Conservation (phyloP, 2,888 invertebrate species). For the Halictus quadricinctus region DNA sequence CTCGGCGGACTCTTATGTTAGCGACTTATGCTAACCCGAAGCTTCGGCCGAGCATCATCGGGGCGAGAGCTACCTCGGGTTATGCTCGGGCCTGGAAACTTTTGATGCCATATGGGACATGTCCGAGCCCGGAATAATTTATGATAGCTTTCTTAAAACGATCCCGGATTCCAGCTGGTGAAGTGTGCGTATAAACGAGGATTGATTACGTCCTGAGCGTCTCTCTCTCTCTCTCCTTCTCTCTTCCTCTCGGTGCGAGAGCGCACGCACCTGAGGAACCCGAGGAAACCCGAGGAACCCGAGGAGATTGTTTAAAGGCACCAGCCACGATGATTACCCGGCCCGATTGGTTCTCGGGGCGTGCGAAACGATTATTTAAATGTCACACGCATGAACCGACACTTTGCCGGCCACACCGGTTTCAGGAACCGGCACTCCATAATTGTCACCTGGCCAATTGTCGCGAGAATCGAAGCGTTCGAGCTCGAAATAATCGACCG, state of each 20-base stretch:
- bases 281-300: no score
- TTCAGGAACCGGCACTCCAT: background rate
- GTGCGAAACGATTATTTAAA: slow-evolving; percentile 60
- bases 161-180: slow-evolving; percentile 54
- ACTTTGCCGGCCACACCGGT: background rate
- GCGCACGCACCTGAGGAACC: slow-evolving; percentile 33
- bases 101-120: slow-evolving; percentile 57
- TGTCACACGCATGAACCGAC: slow-evolving; percentile 24
- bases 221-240: background rate
- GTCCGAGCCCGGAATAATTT: slow-evolving; percentile 61
- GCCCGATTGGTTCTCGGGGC: slow-evolving; percentile 36
- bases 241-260: background rate
- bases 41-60: background rate
- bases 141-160: slow-evolving; percentile 68
- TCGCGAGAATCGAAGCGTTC: background rate
- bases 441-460: slow-evolving; percentile 4
- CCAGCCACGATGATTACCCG: slow-evolving; percentile 51
- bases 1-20: slow-evolving; percentile 21
- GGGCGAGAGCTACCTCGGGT: background rate
- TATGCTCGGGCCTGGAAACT: slow-evolving; percentile 31
- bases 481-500: slow-evolving; percentile 4
- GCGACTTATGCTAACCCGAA: background rate
- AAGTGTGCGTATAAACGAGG: slow-evolving; percentile 63
- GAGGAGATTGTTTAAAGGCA: slow-evolving; percentile 57
- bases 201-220: slow-evolving; percentile 59